Conservation (phyloP, 2,113 vertebrate genomes). For the Xiphorhynchus elegans region DNA sequence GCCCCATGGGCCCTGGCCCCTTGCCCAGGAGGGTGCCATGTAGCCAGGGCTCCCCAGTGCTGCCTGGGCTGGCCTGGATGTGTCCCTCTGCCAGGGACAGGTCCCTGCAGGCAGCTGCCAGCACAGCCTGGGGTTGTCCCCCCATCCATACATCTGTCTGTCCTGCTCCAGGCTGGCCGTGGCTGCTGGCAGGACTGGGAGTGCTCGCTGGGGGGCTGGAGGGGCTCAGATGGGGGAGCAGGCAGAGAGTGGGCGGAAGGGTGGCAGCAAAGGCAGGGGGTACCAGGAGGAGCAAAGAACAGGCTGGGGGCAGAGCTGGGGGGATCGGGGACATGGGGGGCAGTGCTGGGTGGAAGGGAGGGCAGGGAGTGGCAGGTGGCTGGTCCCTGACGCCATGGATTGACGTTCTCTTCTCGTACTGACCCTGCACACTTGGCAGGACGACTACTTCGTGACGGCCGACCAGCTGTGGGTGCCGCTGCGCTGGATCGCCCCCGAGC, state of each 20-base stretch:
- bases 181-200: background rate
- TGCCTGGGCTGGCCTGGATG: background rate
- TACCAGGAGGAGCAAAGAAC: background rate
- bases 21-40: background rate
- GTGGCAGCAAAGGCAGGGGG: background rate
- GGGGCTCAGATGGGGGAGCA: background rate
- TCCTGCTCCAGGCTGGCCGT: background rate
- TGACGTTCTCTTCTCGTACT: slow-evolving; percentile 67
- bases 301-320: background rate
- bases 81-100: background rate
- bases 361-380: rapidly evolving
- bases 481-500: slow-evolving; percentile 96
- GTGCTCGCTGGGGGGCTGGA: background rate
- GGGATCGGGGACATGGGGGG: rapidly evolving
- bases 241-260: background rate
- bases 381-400: slow-evolving; percentile 2
- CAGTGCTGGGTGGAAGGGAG: background rate
- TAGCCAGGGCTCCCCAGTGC: background rate
- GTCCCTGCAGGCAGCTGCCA: background rate
- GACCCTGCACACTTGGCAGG: slow-evolving; percentile 78
- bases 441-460: slow-evolving; percentile 92
- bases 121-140: background rate
- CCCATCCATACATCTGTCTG: no score
- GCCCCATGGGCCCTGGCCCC: rapidly evolving
- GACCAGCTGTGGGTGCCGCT: slow-evolving; percentile 93